These are phyloP conservation scores for Torymus tubicola DNA, from an alignment of 2,888 invertebrate genomes.

Conservation along the genomic window DNA sequence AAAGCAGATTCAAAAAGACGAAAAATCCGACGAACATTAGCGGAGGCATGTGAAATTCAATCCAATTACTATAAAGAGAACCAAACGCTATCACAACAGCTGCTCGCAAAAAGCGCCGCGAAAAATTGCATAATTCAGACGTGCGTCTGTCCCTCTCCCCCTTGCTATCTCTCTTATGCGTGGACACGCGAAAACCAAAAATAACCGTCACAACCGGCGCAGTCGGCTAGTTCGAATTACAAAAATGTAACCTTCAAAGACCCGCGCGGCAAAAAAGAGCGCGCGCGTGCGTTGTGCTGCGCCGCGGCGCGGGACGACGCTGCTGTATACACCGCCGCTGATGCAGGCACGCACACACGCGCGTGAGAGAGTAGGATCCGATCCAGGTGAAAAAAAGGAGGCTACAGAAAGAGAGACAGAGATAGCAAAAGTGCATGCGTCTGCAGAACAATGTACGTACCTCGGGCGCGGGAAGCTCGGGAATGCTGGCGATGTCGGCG, in stretches of 20 bases:
- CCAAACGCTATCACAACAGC: neutral
- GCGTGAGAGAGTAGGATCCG: neutral
- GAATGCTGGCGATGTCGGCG: conserved; percentile 70
- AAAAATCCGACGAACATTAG: conserved; percentile 30
- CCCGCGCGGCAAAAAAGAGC: neutral
- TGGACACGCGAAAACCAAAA: conserved; percentile 39
- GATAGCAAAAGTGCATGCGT: neutral
- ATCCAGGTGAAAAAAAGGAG: neutral
- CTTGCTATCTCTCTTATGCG: neutral
- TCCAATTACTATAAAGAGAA: neutral
- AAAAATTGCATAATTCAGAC: conserved; percentile 49
- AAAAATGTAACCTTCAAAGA: conserved; percentile 54
- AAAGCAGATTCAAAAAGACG: conserved; percentile 32
- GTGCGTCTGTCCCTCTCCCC: neutral
- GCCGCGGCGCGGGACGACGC: too few species aligned
- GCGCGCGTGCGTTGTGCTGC: too few species aligned
- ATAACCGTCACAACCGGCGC: conserved; percentile 43
- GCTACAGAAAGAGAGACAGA: conserved; percentile 16
- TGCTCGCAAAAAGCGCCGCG: neutral
- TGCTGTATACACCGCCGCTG: too few species aligned
- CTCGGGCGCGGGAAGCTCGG: conserved; percentile 74
- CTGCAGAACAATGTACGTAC: conserved; percentile 59
- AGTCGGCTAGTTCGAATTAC: conserved; percentile 36
- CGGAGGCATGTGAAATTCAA: conserved; percentile 21
- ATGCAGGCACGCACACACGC: neutral